phyloP scores from a whole-genome alignment of 2,797 vertebrate genomes.

The Kryptopterus vitreolus region DNA sequence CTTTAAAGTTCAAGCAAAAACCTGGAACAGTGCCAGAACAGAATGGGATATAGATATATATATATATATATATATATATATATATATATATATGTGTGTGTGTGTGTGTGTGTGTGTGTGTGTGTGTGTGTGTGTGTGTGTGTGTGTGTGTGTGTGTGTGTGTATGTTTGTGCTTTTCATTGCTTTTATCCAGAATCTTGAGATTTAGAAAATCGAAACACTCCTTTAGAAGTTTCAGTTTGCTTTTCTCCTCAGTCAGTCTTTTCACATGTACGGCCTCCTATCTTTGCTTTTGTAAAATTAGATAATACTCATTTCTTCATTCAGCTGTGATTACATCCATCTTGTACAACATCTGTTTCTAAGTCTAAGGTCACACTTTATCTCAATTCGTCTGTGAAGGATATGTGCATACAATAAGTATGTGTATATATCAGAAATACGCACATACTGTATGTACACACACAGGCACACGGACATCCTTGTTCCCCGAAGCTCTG shows the following conservation, averaged over 20 bases:
- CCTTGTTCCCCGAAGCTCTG: neutral
- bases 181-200: conserved; percentile 67
- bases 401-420: neutral
- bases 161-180: no score
- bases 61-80: no score
- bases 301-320: conserved; percentile 78
- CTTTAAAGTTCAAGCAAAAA: neutral
- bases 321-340: conserved; percentile 38
- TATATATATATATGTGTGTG: no score
- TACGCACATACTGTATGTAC: neutral
- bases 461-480: neutral
- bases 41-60: no score
- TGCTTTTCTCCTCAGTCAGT: conserved; percentile 78
- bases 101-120: no score
- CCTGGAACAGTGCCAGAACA: neutral
- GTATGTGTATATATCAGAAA: neutral
- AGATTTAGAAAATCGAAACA: conserved; percentile 78
- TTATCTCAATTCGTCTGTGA: neutral
- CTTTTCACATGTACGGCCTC: conserved; percentile 79
- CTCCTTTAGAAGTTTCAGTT: conserved; percentile 78
- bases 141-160: no score
- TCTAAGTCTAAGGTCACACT: neutral
- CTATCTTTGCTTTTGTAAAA: conserved; percentile 82
- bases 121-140: no score
- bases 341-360: neutral